These are phyloP conservation scores for Oncorhynchus kisutch DNA, from an alignment of 2,113 vertebrate genomes.

Conservation along the genomic window DNA sequence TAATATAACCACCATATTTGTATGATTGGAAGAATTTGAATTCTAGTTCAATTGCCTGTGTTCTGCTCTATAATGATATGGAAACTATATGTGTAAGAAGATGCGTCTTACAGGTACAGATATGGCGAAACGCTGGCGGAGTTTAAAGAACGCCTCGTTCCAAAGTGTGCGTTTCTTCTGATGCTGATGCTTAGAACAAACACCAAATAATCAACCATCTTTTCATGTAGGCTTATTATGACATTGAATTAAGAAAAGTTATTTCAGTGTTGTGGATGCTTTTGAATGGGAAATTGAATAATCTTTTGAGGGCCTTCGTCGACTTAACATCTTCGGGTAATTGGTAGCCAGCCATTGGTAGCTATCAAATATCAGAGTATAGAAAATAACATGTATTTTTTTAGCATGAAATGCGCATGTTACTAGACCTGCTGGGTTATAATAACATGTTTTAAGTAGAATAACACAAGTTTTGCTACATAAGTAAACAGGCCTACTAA, in stretches of 20 bases:
- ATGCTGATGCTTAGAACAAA: conserved; percentile 20
- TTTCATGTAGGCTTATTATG: background rate
- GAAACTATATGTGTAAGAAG: conserved; percentile 27
- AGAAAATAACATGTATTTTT: background rate
- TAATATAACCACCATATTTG: background rate
- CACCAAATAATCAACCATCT: background rate
- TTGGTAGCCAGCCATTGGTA: background rate
- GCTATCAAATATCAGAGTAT: background rate
- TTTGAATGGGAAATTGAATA: background rate
- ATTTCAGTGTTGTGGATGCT: background rate
- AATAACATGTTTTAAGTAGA: background rate
- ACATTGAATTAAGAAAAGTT: conserved; percentile 24
- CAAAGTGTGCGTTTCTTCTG: conserved; percentile 10
- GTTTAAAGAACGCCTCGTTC: conserved; percentile 35
- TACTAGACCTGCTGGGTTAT: too few species aligned
- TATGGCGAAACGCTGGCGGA: conserved; percentile 59
- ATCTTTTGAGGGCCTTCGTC: background rate
- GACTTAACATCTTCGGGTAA: background rate
- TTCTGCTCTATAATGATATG: conserved; percentile 5
- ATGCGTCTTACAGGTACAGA: conserved; percentile 73
- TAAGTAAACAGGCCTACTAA: background rate
- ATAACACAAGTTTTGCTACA: too few species aligned
- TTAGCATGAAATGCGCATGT: background rate
- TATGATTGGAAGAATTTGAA: conserved; percentile 11
- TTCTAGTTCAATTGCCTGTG: conserved; percentile 18